These are phyloP conservation scores for Eurystomus glaucurus DNA, from an alignment of 2,797 vertebrate species.

Conservation along the genomic window DNA sequence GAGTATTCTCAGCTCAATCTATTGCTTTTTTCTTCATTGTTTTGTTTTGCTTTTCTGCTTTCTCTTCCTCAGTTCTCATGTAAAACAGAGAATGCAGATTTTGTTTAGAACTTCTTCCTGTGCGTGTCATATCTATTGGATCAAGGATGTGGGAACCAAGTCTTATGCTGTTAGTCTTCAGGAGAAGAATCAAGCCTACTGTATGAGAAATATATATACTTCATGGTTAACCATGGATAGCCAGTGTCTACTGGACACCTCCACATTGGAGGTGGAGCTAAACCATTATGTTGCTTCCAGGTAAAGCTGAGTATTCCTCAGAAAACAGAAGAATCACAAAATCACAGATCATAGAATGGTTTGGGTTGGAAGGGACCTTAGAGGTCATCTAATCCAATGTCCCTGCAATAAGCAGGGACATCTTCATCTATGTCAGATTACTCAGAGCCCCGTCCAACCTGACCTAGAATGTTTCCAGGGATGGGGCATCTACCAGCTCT, in stretches of 20 bases:
- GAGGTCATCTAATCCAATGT: not conserved
- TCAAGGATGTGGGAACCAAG: not conserved
- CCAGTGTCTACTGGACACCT: not conserved
- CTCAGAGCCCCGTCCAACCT: not conserved
- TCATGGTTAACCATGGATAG: not conserved
- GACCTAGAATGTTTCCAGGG: not conserved
- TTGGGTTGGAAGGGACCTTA: not conserved
- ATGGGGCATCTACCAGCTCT: not conserved
- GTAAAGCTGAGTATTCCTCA: conserved; percentile 2
- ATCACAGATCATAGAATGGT: not conserved
- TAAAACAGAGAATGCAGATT: not conserved
- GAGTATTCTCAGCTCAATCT: not conserved
- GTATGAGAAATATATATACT: not conserved
- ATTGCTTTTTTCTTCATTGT: not conserved
- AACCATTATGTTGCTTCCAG: not conserved
- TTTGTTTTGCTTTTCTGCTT: not conserved
- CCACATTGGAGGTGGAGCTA: not conserved
- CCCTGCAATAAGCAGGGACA: not conserved
- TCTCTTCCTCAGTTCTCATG: not conserved
- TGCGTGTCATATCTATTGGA: not conserved
- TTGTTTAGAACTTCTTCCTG: not conserved
- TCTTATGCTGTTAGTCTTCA: not conserved
- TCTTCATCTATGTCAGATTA: not conserved
- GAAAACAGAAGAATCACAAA: not conserved
- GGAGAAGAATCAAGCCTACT: not conserved